These are phyloP conservation scores for Discoglossus pictus DNA, from an alignment of 2,797 vertebrate genomes.

Conservation along the genomic window DNA sequence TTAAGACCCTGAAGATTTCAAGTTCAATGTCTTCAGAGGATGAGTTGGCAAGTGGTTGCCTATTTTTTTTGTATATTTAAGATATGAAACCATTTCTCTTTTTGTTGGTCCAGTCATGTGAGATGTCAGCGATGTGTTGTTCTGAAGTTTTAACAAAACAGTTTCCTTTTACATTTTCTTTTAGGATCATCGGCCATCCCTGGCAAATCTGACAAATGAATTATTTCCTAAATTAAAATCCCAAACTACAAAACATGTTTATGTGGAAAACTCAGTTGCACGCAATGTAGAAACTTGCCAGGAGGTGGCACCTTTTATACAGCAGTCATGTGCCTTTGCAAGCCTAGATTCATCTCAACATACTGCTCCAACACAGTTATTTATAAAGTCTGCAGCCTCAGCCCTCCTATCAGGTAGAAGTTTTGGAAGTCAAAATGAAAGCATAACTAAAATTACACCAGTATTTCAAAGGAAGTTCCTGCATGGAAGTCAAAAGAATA, in stretches of 20 bases:
- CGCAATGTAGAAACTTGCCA: constrained; percentile 28
- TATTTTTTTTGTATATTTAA: too few relatives aligned
- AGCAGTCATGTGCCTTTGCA: neutral
- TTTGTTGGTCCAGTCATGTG: too few relatives aligned
- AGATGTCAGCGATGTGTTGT: too few relatives aligned
- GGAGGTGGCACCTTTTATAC: constrained; percentile 21
- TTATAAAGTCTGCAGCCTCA: neutral
- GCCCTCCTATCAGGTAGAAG: neutral
- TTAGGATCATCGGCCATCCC: constrained; percentile 55
- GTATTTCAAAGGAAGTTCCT: constrained; percentile 62
- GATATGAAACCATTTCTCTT: too few relatives aligned
- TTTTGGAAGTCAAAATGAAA: neutral
- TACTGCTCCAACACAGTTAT: neutral
- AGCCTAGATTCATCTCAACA: neutral
- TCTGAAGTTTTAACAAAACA: too few relatives aligned
- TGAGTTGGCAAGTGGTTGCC: too few relatives aligned
- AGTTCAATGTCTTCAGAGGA: too few relatives aligned
- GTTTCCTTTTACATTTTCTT: too few relatives aligned
- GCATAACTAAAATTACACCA: constrained; percentile 59
- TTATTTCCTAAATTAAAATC: constrained; percentile 50
- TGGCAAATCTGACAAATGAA: constrained; percentile 59
- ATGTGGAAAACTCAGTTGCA: too few relatives aligned
- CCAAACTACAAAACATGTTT: constrained; percentile 47
- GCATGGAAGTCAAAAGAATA: constrained; percentile 41
- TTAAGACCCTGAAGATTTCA: too few relatives aligned